These are phyloP conservation scores for Periparus ater DNA, from an alignment of 2,797 vertebrate genomes.

Conservation along the genomic window DNA sequence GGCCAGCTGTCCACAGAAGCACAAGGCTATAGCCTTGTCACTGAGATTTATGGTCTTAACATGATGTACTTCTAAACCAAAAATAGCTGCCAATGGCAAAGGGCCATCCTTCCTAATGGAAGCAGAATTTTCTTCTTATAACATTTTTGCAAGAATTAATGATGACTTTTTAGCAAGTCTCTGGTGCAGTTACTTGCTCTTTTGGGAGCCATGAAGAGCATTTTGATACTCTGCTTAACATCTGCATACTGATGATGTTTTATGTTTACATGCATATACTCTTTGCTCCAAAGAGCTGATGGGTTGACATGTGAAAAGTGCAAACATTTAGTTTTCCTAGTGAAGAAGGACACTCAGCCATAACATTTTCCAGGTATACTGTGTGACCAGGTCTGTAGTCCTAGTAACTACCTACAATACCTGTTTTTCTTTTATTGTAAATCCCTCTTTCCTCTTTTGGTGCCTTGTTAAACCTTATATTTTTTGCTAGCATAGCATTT, in stretches of 20 bases:
- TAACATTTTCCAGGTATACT: rapidly evolving
- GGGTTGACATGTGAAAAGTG: neutral
- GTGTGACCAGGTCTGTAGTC: neutral
- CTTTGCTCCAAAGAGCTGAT: neutral
- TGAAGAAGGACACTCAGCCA: neutral
- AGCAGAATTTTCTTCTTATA: neutral
- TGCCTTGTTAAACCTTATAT: neutral
- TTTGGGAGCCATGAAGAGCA: neutral
- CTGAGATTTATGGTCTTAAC: neutral
- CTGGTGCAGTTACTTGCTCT: neutral
- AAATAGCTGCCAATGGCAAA: slow-evolving; percentile 2
- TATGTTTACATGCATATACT: neutral
- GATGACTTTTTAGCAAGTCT: neutral
- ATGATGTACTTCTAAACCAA: neutral
- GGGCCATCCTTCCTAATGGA: neutral
- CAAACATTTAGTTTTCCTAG: neutral
- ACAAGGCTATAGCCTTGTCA: neutral
- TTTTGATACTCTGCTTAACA: neutral
- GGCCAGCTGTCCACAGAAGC: neutral
- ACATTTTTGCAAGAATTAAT: neutral
- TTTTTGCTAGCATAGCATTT: neutral
- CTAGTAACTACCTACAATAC: neutral
- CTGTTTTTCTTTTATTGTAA: neutral
- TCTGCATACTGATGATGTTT: neutral
- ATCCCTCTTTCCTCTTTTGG: no score